Percentiles rank a stretch among this genome's conserved stretches.
These are phyloP conservation scores for Lasioglossum vierecki DNA, from an alignment of 2,888 invertebrate genomes.

Conservation along the genomic window DNA sequence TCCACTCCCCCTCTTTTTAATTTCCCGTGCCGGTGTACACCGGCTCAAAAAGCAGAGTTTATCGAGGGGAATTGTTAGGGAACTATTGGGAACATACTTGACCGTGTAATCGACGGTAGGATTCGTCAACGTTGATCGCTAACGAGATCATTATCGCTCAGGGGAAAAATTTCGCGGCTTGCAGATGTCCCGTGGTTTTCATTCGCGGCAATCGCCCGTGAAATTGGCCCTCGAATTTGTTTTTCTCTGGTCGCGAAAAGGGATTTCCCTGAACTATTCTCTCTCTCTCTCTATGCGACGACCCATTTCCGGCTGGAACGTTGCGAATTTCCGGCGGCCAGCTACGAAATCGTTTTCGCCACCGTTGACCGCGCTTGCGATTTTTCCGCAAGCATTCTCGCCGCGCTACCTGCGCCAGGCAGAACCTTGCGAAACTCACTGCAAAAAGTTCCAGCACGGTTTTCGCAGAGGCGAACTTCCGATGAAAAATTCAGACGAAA, in stretches of 20 bases:
- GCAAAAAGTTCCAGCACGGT: background rate
- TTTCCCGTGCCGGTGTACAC: background rate
- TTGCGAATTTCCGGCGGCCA: constrained; percentile 38
- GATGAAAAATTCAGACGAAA: constrained; percentile 8
- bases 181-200: background rate
- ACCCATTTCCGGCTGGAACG: constrained; percentile 28
- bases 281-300: background rate
- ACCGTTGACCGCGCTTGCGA: background rate
- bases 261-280: constrained; percentile 3
- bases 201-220: constrained; percentile 30
- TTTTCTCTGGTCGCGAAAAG: background rate
- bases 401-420: background rate
- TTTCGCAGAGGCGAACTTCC: background rate
- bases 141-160: background rate
- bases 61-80: background rate
- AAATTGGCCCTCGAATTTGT: constrained; percentile 48
- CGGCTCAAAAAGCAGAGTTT: background rate
- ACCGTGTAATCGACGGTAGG: background rate
- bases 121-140: background rate
- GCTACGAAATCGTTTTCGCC: constrained; percentile 25
- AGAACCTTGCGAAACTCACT: background rate
- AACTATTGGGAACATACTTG: background rate
- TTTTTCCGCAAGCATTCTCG: background rate
- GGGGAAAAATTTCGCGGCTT: background rate
- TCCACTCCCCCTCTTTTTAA: background rate